Evolutionary conservation across 2,113 vertebrate genomes (phyloP).

Genomic region (Silurus glanis): DNA sequence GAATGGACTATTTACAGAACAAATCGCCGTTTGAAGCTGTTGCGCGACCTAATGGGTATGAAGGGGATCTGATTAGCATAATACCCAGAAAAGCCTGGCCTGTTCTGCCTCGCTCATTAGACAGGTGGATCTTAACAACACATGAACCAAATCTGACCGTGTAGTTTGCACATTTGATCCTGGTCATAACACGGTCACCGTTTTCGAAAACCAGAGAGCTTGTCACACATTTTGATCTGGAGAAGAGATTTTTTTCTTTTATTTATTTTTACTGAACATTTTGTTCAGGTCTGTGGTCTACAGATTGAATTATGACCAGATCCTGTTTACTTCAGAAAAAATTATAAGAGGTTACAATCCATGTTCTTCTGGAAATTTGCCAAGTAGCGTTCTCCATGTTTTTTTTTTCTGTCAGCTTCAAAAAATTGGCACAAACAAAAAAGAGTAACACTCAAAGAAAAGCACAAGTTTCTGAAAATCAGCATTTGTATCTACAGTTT

Average conservation of each 20-base stretch:
- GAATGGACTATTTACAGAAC: slow-evolving; percentile 78
- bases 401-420: neutral
- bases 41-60: slow-evolving; percentile 73
- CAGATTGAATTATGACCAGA: slow-evolving; percentile 4
- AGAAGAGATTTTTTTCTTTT: neutral
- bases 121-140: slow-evolving; percentile 44
- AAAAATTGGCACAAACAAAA: neutral
- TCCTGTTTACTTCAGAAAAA: slow-evolving; percentile 2
- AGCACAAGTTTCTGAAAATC: neutral
- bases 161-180: slow-evolving; percentile 24
- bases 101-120: slow-evolving; percentile 39
- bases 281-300: neutral
- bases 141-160: slow-evolving; percentile 18
- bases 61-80: slow-evolving; percentile 68
- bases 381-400: neutral
- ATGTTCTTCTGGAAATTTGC: slow-evolving; percentile 2
- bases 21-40: slow-evolving; percentile 78
- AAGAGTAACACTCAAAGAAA: neutral
- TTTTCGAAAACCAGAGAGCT: neutral
- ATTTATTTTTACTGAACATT: neutral
- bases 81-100: slow-evolving; percentile 51
- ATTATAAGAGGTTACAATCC: neutral
- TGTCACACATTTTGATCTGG: neutral
- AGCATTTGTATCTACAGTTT: neutral
- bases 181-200: neutral